Percentiles rank a stretch among this genome's conserved stretches.
Conservation (phyloP, 2,888 invertebrate genomes). For the Cerceris rybyensis region DNA sequence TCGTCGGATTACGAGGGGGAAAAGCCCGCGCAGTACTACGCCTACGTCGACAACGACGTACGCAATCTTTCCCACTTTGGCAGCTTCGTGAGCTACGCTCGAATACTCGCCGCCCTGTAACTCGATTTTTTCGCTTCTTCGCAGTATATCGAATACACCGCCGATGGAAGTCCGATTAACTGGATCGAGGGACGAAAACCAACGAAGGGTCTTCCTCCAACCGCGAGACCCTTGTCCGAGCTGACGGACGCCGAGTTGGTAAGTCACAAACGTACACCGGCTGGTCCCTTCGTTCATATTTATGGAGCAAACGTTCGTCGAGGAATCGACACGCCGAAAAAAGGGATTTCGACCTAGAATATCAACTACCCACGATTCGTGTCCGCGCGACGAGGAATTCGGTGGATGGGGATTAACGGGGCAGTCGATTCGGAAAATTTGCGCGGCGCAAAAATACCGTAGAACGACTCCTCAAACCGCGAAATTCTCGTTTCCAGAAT, state of each 20-base stretch:
- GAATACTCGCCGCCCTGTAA: not conserved
- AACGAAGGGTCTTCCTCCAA: slow-evolving; percentile 61
- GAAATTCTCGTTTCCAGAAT: too few species aligned
- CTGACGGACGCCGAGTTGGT: slow-evolving; percentile 64
- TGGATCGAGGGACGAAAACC: slow-evolving; percentile 73
- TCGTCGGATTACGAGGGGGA: slow-evolving; percentile 8
- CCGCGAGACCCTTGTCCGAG: slow-evolving; percentile 63
- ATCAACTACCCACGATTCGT: too few species aligned
- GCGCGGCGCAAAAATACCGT: too few species aligned
- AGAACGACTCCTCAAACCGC: too few species aligned
- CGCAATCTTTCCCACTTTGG: slow-evolving; percentile 21
- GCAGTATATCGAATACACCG: slow-evolving; percentile 72
- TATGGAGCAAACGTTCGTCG: not conserved
- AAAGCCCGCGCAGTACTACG: slow-evolving; percentile 60
- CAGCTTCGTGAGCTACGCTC: too few species aligned
- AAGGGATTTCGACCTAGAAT: not conserved
- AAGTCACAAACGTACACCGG: slow-evolving; percentile 24
- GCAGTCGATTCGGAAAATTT: not conserved
- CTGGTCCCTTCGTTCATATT: not conserved
- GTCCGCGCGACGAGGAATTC: too few species aligned
- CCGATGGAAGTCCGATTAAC: slow-evolving; percentile 69
- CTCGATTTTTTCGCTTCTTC: not conserved
- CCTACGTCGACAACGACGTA: slow-evolving; percentile 68
- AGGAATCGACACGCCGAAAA: not conserved
- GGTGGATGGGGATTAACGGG: not conserved